Evolutionary conservation across 2,888 invertebrate genomes (phyloP).

Genomic region (Apamea crenata): DNA sequence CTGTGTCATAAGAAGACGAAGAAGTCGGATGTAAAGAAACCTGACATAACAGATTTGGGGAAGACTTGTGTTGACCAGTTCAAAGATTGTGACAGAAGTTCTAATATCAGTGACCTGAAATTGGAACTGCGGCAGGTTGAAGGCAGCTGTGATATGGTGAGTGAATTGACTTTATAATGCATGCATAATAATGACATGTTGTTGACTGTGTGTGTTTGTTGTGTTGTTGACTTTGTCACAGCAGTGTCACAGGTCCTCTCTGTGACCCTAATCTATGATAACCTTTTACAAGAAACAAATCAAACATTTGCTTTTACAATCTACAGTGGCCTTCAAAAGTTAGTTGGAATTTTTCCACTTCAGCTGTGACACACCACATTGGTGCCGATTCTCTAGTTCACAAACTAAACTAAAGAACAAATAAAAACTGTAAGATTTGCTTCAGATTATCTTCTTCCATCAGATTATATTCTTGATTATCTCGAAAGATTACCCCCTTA

Average conservation of each 20-base stretch:
- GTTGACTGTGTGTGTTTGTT: too few species aligned
- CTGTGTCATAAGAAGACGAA: slow-evolving; percentile 92
- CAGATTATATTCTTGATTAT: too few species aligned
- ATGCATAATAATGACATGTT: neutral
- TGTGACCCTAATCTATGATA: neutral
- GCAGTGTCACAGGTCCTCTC: neutral
- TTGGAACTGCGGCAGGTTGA: slow-evolving; percentile 96
- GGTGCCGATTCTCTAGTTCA: too few species aligned
- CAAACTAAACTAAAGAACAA: too few species aligned
- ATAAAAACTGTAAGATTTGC: neutral
- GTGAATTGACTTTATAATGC: neutral
- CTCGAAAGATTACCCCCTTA: neutral
- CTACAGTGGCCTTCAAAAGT: neutral
- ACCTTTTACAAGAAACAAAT: neutral
- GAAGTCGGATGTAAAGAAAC: slow-evolving; percentile 90
- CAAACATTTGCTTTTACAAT: neutral
- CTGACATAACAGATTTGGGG: slow-evolving; percentile 86
- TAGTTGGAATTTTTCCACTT: too few species aligned
- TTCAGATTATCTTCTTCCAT: neutral
- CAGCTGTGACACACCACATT: too few species aligned
- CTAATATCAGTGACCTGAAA: slow-evolving; percentile 97
- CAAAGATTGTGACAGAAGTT: slow-evolving; percentile 95
- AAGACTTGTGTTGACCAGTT: slow-evolving; percentile 84
- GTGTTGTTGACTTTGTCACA: too few species aligned
- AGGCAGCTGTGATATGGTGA: slow-evolving; percentile 93